These are phyloP conservation scores for Caenorhabditis sp. DNA, from an alignment of 2,888 invertebrate species.

Conservation along the genomic window DNA sequence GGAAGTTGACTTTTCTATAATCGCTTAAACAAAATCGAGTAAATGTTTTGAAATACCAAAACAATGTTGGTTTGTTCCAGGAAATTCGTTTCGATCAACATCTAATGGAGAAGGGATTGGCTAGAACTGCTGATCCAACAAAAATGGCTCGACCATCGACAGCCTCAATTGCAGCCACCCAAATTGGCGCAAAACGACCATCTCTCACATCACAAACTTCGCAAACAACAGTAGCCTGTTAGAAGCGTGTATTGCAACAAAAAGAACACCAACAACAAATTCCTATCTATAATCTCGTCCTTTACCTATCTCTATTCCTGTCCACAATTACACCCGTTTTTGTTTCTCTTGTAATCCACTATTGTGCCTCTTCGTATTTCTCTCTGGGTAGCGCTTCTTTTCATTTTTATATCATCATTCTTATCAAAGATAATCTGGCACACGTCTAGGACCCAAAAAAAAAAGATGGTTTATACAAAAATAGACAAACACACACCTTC, in stretches of 20 bases:
- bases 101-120: slow-evolving; percentile 60
- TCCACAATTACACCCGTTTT: background rate
- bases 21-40: too few relatives aligned
- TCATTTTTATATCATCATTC: too few relatives aligned
- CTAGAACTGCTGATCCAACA: slow-evolving; percentile 67
- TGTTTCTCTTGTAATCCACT: background rate
- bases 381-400: background rate
- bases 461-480: too few relatives aligned
- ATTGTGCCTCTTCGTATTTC: background rate
- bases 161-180: background rate
- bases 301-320: background rate
- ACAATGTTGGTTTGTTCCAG: too few relatives aligned
- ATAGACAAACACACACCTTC: slow-evolving; percentile 18
- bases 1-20: too few relatives aligned
- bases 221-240: slow-evolving; percentile 33
- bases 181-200: slow-evolving; percentile 20
- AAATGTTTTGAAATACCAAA: too few relatives aligned
- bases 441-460: background rate
- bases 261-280: background rate
- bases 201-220: slow-evolving; percentile 35
- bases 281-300: background rate
- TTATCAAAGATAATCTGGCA: background rate
- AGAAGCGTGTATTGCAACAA: background rate
- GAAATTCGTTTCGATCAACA: slow-evolving; percentile 56
- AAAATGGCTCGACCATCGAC: slow-evolving; percentile 35